Base-by-base conservation (phyloP, 1,140 invertebrate species). In the Spodoptera frugiperda region DNA sequence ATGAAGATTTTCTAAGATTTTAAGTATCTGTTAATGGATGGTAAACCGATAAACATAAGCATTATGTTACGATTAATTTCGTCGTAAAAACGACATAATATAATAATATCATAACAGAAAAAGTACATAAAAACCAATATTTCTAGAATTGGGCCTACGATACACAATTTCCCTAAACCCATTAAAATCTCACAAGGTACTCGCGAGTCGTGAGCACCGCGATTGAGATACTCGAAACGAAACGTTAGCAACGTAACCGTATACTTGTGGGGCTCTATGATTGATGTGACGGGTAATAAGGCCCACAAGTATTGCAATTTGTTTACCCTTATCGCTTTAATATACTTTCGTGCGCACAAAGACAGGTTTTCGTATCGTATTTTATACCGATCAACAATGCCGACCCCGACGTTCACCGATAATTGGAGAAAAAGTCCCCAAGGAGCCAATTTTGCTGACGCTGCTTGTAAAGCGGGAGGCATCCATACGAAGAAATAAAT, bases 281-380 rank as follows among this genome's bases (percentile, higher is more conserved):
- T 92, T 89, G 90, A 93, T 93, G 90, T 89, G 92, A 92, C 90
- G 85, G 86, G 87, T 92, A 92, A 93, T 93, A 93, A 91, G 87
- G 85, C 82, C 81, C 86, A 83, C 89, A 90, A 91, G 88, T 90
- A 89, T 91, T 88, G 87, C 92, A 92, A 93, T 93, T 93, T 93
- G 91, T 92, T 93, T 93, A 89, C 90, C 87, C 91, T 91, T 86
- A 90, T 90, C 89, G 87, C 84, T 85, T 85, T 85, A 87, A 89
- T 87, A 85, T 87, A 87, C 83, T 81, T 78, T 83, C 78, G 65
- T 74, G 68, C 77, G 51, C 61, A 82, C 83, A 85, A 84, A 86
- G 84, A 83, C 78, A 87, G 82, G 83, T 88, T 87, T 80, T 84
- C 81, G 82, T 81, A 84, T 84, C 79, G 81, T 87, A 86, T 90